Conservation (phyloP, 2,113 vertebrate genomes). For the Blennius ocellaris region DNA sequence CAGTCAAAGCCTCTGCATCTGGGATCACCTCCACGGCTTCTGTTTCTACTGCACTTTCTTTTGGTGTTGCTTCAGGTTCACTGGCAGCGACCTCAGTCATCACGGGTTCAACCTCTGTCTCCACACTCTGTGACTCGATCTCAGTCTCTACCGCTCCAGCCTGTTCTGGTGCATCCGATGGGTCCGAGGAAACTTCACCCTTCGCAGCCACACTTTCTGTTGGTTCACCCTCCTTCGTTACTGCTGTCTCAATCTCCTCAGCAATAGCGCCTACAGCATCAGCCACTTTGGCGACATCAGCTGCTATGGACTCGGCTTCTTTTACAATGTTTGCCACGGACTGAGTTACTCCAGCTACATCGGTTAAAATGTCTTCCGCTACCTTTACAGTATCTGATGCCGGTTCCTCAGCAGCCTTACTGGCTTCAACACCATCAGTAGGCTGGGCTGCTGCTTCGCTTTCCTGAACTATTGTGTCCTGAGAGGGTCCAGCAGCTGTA, state of each 20-base stretch:
- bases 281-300: constrained; percentile 26
- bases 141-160: neutral
- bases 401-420: neutral
- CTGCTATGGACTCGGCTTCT: constrained; percentile 27
- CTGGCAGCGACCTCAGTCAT: neutral
- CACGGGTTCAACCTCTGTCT: neutral
- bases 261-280: constrained; percentile 16
- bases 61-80: constrained; percentile 11
- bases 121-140: neutral
- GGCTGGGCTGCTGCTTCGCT: constrained; percentile 7
- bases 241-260: constrained; percentile 16
- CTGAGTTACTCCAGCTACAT: constrained; percentile 13
- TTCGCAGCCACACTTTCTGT: neutral
- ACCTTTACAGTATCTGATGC: constrained; percentile 1
- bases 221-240: constrained; percentile 7
- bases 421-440: constrained; percentile 4
- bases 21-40: neutral
- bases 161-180: constrained; percentile 2
- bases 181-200: constrained; percentile 4
- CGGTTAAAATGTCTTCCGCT: constrained; percentile 12
- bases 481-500: neutral
- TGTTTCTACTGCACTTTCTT: constrained; percentile 1
- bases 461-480: constrained; percentile 16
- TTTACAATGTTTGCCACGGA: constrained; percentile 22
- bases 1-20: neutral